Evolutionary conservation across 1,140 invertebrate genomes (phyloP), one percentile per base, ranked within the genome.

Genomic region (Uloborus diversus): DNA sequence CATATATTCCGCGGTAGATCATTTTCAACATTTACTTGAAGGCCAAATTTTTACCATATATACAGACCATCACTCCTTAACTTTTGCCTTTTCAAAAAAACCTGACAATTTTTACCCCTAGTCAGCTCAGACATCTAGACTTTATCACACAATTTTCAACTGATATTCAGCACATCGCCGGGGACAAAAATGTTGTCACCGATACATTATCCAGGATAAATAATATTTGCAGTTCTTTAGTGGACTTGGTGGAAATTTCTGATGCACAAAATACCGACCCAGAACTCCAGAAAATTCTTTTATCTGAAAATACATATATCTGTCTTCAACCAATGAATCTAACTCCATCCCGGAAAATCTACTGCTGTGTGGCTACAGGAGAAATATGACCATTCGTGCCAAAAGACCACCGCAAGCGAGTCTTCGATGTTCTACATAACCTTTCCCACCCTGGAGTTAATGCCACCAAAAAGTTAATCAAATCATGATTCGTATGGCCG

Each of bases 61-160:
- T 51, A 51, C 37, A n/a, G 49, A 51, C n/a, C 49, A 51, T 51
- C 7, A 20, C 49, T 20, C n/a, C 20, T 51, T 51, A 51, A 51
- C 49, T 20, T 13, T 4, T 51, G 5, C 49, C 13, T 51, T 51
- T n/a, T n/a, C 49, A 5, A n/a, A 11, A 51, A 7, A 7, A 13
- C 20, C 49, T n/a, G n/a, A 51, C 20, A n/a, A 11, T 51, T 51
- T n/a, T 20, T 20, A n/a, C 49, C 7, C n/a, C n/a, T 5, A 11
- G 49, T 5, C 49, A 51, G 98, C 13, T 51, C 20, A 51, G 49
- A 20, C 49, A 51, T 51, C 20, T 51, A 51, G 20, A 51, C 20
- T 51, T n/a, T 20, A 51, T 51, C 5, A 20, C 49, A 97, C 49
- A 51, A 20, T 51, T 51, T 20, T n/a, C 13, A 11, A 51, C n/a